These are phyloP conservation scores for Lophochroa leadbeateri DNA, from an alignment of 2,113 vertebrate species.

Conservation along the genomic window DNA sequence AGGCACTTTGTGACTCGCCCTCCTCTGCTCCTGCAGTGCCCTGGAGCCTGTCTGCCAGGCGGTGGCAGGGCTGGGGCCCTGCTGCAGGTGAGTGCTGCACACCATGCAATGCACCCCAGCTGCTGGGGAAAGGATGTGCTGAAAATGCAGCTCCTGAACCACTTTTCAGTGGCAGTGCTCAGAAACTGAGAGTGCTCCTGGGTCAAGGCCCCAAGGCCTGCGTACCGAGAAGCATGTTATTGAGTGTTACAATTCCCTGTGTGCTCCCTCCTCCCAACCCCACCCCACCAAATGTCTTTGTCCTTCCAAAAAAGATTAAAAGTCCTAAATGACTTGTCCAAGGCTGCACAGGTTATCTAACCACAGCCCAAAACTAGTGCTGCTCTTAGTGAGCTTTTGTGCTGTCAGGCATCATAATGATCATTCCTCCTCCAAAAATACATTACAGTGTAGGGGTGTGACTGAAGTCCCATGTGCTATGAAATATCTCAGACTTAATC, in stretches of 20 bases:
- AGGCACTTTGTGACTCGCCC: accelerated
- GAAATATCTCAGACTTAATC: not conserved
- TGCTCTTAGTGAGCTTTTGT: not conserved
- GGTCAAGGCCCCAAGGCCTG: not conserved
- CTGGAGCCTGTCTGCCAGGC: not conserved
- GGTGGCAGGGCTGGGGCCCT: not conserved
- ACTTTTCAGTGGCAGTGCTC: not conserved
- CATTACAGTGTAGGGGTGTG: not conserved
- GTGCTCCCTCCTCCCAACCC: not conserved
- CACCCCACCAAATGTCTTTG: not conserved
- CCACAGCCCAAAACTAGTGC: not conserved
- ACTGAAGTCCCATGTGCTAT: not conserved
- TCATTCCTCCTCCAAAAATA: not conserved
- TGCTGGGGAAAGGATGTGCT: not conserved
- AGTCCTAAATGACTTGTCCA: not conserved
- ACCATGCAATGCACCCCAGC: not conserved
- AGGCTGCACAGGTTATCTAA: not conserved
- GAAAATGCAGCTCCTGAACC: not conserved
- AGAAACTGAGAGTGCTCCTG: not conserved
- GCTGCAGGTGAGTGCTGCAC: not conserved
- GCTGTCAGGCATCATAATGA: not conserved
- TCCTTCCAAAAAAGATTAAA: not conserved
- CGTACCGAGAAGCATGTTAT: not conserved
- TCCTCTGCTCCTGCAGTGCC: not conserved
- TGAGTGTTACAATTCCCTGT: not conserved